Evolutionary conservation across 2,797 vertebrate species (phyloP).

Genomic region (Coregonus suidteri): DNA sequence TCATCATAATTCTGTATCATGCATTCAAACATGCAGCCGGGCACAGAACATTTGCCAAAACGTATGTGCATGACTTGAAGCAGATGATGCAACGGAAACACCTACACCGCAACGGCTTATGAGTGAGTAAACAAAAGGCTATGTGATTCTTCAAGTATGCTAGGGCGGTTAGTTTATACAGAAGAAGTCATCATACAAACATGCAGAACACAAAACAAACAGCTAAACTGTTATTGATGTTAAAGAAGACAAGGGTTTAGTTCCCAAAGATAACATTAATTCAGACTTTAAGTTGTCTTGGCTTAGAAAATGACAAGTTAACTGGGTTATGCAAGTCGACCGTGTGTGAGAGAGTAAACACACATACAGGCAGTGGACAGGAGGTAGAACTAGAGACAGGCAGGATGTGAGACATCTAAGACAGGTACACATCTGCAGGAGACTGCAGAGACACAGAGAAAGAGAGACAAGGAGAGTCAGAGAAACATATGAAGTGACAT

Average conservation of each 20-base stretch:
- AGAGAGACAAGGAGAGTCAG: constrained; percentile 8
- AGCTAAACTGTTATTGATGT: no score
- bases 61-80: not conserved
- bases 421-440: constrained; percentile 78
- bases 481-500: constrained; percentile 54
- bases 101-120: not conserved
- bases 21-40: not conserved
- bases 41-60: not conserved
- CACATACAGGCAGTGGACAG: constrained; percentile 77
- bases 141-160: not conserved
- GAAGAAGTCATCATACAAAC: no score
- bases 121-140: not conserved
- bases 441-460: constrained; percentile 60
- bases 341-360: not conserved
- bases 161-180: not conserved
- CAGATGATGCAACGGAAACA: not conserved
- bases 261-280: not conserved
- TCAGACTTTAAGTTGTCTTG: not conserved
- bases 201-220: no score
- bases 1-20: not conserved
- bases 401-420: constrained; percentile 78
- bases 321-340: not conserved
- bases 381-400: constrained; percentile 75
- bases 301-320: not conserved
- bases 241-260: no score